Percentiles rank a stretch among this genome's conserved stretches.
These are phyloP conservation scores for Drymodes brunneopygia DNA, from an alignment of 2,113 vertebrate genomes.

Conservation along the genomic window DNA sequence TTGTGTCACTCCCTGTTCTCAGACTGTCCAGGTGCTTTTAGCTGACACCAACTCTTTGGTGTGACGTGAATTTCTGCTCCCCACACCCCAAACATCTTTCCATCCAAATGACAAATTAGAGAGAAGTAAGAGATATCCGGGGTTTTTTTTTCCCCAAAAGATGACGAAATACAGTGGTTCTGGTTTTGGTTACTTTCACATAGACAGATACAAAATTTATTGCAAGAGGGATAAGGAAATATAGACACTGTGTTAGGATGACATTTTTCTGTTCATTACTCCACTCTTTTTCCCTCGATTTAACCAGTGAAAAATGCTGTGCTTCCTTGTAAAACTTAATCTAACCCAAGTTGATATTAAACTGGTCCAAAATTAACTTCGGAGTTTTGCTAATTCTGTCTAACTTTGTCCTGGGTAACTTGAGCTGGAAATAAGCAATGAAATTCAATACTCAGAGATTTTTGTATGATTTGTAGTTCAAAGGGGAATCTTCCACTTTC, in stretches of 20 bases:
- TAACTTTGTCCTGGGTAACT: background rate
- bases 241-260: background rate
- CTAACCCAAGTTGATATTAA: background rate
- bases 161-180: background rate
- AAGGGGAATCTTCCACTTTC: background rate
- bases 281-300: background rate
- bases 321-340: background rate
- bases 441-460: background rate
- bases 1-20: background rate
- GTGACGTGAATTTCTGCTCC: background rate
- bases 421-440: background rate
- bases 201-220: background rate
- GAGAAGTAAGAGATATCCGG: background rate
- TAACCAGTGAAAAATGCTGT: background rate
- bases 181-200: background rate
- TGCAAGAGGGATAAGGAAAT: background rate
- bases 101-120: background rate
- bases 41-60: background rate
- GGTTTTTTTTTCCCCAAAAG: fast-evolving
- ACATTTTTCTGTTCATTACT: background rate
- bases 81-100: background rate
- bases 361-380: background rate
- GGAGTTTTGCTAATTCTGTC: background rate
- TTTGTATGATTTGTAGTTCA: background rate
- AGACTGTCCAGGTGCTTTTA: background rate